Percentiles rank a stretch among this genome's conserved stretches.
Evolutionary conservation across 2,888 invertebrate species (phyloP).

Genomic region (Notodonta ziczac): DNA sequence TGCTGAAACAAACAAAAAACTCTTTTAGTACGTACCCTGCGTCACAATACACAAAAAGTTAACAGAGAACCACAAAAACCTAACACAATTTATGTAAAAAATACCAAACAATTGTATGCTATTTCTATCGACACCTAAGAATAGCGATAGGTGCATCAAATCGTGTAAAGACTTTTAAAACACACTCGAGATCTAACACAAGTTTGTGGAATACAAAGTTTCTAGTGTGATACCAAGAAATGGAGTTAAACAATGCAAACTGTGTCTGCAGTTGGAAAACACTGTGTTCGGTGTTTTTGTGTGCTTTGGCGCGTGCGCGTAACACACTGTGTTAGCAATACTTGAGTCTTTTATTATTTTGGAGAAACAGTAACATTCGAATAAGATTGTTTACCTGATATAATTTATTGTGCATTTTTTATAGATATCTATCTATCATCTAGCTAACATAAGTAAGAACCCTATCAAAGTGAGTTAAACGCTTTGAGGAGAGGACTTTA

Average conservation of each 20-base stretch:
- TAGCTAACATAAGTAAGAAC: no score
- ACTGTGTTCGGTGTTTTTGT: conserved; percentile 33
- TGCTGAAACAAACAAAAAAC: not conserved
- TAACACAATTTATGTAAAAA: conserved; percentile 4
- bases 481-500: no score
- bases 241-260: conserved; percentile 24
- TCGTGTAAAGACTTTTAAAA: conserved; percentile 5
- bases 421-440: no score
- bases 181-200: conserved; percentile 14
- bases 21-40: not conserved
- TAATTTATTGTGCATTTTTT: no score
- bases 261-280: conserved; percentile 36
- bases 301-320: conserved; percentile 40
- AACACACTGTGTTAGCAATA: conserved; percentile 24
- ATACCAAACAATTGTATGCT: not conserved
- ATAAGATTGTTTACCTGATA: not conserved
- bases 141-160: conserved; percentile 9
- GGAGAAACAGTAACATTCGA: conserved; percentile 10
- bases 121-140: conserved; percentile 12
- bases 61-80: not conserved
- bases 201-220: conserved; percentile 20
- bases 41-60: not conserved
- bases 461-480: no score
- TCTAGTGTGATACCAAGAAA: conserved; percentile 18
- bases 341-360: conserved; percentile 25